Conservation (phyloP, 2,113 vertebrate species). For the Zosterops hypoxanthus region DNA sequence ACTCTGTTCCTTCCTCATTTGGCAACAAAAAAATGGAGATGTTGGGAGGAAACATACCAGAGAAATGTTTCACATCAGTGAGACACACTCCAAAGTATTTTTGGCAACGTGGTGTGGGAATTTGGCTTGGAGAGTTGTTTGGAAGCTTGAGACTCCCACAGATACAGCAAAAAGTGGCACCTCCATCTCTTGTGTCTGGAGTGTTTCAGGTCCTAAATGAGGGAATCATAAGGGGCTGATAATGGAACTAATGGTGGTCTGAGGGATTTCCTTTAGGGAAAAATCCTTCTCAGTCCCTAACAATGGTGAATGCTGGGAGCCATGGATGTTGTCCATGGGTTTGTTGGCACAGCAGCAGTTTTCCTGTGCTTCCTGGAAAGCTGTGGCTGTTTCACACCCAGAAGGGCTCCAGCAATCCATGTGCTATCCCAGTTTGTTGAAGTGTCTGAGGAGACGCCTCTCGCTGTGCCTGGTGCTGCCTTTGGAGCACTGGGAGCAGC, state of each 20-base stretch:
- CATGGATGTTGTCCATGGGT: slow-evolving; percentile 6
- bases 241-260: not conserved
- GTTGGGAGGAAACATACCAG: slow-evolving; percentile 7
- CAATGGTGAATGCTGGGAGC: not conserved
- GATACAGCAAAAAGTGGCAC: slow-evolving; percentile 22
- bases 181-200: not conserved
- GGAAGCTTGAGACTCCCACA: not conserved
- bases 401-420: not conserved
- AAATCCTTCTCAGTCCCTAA: not conserved
- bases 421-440: not conserved
- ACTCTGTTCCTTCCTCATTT: not conserved
- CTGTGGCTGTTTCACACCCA: slow-evolving; percentile 23
- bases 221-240: not conserved
- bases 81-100: slow-evolving; percentile 15
- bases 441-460: slow-evolving; percentile 10
- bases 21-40: slow-evolving; percentile 17
- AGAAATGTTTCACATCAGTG: slow-evolving; percentile 3
- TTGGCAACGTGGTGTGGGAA: slow-evolving; percentile 48
- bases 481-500: too few relatives aligned
- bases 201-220: not conserved
- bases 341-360: slow-evolving; percentile 27
- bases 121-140: slow-evolving; percentile 10
- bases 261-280: not conserved
- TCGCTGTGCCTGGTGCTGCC: not conserved
- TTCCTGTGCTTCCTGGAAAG: slow-evolving; percentile 46